A percentile compares a stretch with the other conserved stretches of the same genome.
Conservation (phyloP, 2,113 vertebrate genomes). For the Centropus unirufus region DNA sequence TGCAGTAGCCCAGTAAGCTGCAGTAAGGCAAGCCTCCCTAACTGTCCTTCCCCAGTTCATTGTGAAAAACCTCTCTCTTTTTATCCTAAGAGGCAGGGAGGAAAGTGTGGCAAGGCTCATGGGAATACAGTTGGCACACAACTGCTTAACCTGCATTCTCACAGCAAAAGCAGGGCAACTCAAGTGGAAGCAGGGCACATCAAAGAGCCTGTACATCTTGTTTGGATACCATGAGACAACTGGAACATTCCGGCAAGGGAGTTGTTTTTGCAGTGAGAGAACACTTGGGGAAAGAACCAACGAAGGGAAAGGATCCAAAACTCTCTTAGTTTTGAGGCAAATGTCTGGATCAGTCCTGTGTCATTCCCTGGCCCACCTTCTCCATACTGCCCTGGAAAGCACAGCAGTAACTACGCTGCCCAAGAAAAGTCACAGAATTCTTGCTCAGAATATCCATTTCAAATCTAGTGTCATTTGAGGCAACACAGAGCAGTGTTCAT, state of each 20-base stretch:
- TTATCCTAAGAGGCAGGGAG: neutral
- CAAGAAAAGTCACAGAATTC: neutral
- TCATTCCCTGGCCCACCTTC: neutral
- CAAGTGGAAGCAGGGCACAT: neutral
- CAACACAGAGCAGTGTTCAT: neutral
- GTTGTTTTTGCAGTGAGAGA: fast-evolving
- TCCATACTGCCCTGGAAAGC: neutral
- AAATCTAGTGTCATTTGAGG: neutral
- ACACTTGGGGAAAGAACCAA: neutral
- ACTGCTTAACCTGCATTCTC: neutral
- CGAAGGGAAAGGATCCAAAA: neutral
- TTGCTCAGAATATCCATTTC: neutral
- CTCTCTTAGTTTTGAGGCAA: neutral
- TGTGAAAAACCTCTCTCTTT: neutral
- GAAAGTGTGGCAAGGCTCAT: neutral
- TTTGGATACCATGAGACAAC: neutral
- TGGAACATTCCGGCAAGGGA: neutral
- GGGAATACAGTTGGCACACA: neutral
- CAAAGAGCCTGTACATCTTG: neutral
- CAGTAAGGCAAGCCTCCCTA: neutral
- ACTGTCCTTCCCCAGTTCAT: neutral
- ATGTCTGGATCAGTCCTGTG: neutral
- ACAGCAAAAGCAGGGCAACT: neutral
- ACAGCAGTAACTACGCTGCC: neutral
- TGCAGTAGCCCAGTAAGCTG: neutral